These are phyloP conservation scores for Acrobasis repandana DNA, from an alignment of 2,888 invertebrate species.

Conservation along the genomic window DNA sequence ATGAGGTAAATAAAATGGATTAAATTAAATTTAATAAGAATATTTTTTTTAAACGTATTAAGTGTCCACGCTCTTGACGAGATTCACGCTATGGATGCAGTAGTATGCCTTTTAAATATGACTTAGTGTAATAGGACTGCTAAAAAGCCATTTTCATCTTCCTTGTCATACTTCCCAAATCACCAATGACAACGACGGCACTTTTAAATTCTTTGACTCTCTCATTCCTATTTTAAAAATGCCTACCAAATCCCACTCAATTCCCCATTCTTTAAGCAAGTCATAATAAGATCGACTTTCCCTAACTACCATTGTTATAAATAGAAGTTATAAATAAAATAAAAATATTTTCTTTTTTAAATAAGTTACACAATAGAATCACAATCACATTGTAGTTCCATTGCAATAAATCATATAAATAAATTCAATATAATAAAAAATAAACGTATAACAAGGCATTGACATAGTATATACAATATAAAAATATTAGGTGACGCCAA, in stretches of 20 bases:
- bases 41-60: background rate
- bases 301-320: background rate
- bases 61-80: background rate
- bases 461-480: constrained; percentile 18
- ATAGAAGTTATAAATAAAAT: background rate
- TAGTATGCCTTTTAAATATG: background rate
- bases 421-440: constrained; percentile 33
- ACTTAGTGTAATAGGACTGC: no score
- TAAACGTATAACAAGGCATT: constrained; percentile 32
- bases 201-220: no score
- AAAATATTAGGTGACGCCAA: constrained; percentile 26
- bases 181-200: no score
- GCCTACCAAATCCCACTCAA: background rate
- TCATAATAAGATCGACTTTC: background rate
- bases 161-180: no score
- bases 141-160: no score
- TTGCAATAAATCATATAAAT: constrained; percentile 39
- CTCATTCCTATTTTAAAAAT: no score
- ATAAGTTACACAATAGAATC: constrained; percentile 20
- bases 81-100: background rate
- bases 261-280: background rate
- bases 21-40: background rate
- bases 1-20: constrained; percentile 32
- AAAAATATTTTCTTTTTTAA: background rate
- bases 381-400: constrained; percentile 31